Evolutionary conservation across 2,113 vertebrate genomes (phyloP).

Genomic region (Albula goreensis): DNA sequence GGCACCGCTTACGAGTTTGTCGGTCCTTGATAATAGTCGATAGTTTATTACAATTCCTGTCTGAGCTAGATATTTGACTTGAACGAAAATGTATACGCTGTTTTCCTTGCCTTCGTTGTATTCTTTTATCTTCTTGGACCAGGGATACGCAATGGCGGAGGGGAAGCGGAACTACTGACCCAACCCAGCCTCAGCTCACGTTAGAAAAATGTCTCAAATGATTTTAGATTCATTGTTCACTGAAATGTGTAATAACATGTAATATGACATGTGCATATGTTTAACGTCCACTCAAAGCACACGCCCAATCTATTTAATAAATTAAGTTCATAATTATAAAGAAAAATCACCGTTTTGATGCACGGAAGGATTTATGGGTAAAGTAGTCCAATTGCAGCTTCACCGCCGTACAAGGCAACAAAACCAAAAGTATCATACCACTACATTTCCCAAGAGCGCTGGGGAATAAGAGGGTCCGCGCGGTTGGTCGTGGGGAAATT

Average conservation of each 20-base stretch:
- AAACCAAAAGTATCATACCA: neutral
- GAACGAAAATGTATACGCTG: conserved; percentile 18
- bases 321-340: neutral
- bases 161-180: conserved; percentile 55
- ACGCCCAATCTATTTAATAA: neutral
- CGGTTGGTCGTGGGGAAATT: neutral
- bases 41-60: neutral
- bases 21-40: neutral
- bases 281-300: neutral
- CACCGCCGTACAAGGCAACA: neutral
- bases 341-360: neutral
- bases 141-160: conserved; percentile 46
- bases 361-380: conserved; percentile 15
- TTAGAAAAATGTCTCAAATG: neutral
- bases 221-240: neutral
- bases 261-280: neutral
- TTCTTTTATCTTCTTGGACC: conserved; percentile 33
- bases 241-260: neutral
- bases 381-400: neutral
- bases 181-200: conserved; percentile 37
- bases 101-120: conserved; percentile 20
- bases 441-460: conserved; percentile 24
- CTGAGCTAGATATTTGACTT: neutral
- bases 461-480: neutral
- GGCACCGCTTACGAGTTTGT: neutral